phyloP scores from a whole-genome alignment of 2,797 vertebrate genomes.

The Amazona ochrocephala region DNA sequence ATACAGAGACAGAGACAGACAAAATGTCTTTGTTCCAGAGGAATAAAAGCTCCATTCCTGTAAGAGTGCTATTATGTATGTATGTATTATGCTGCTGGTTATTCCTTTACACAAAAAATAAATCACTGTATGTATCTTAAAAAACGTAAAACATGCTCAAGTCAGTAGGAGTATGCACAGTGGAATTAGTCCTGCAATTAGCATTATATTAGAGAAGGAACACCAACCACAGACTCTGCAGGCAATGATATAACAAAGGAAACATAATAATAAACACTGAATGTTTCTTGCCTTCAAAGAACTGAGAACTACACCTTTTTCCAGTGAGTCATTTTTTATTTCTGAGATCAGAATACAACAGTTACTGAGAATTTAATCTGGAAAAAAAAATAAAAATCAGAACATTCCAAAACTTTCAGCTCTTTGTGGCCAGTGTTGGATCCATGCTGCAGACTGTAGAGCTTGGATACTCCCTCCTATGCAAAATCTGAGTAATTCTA shows the following conservation, averaged over 20 bases:
- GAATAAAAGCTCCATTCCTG: neutral
- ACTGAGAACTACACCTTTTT: slow-evolving; percentile 35
- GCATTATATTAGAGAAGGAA: slow-evolving; percentile 27
- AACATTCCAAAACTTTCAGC: neutral
- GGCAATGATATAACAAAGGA: slow-evolving; percentile 34
- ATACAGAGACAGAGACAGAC: neutral
- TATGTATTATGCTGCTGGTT: neutral
- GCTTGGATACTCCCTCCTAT: neutral
- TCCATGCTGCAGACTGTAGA: neutral
- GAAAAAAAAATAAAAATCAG: neutral
- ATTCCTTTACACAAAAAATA: neutral
- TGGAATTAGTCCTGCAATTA: slow-evolving; percentile 29
- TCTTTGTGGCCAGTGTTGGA: neutral
- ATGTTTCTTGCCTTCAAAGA: slow-evolving; percentile 44
- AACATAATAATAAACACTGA: slow-evolving; percentile 36
- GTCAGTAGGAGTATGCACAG: slow-evolving; percentile 17
- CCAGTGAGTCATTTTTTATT: slow-evolving; percentile 45
- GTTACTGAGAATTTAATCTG: neutral
- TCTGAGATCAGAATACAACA: slow-evolving; percentile 39
- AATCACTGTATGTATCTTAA: neutral
- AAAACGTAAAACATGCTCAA: neutral
- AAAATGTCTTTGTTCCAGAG: neutral
- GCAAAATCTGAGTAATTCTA: neutral
- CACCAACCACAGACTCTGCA: slow-evolving; percentile 47
- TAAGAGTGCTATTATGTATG: neutral